These are phyloP conservation scores for Scyliorhinus canicula DNA, from an alignment of 2,797 vertebrate genomes.

Conservation along the genomic window DNA sequence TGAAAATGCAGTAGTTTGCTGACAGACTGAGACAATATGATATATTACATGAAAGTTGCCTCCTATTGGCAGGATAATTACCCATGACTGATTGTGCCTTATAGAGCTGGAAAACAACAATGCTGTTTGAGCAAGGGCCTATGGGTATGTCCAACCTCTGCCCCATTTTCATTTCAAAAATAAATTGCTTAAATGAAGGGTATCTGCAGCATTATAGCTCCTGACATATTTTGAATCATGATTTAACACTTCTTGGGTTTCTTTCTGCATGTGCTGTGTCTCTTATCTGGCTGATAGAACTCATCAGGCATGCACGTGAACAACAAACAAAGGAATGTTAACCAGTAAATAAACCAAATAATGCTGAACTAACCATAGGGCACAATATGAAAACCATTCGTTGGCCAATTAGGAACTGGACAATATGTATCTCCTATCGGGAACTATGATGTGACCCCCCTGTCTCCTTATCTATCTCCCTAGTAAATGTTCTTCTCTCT, in stretches of 20 bases:
- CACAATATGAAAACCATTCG: neutral
- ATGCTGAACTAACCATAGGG: neutral
- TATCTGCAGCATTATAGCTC: slow-evolving; percentile 29
- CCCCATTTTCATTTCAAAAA: slow-evolving; percentile 33
- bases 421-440: neutral
- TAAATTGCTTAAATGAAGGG: slow-evolving; percentile 34
- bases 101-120: slow-evolving; percentile 27
- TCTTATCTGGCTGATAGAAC: slow-evolving; percentile 13
- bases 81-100: slow-evolving; percentile 35
- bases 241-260: slow-evolving; percentile 23
- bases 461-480: neutral
- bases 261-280: neutral
- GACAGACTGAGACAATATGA: slow-evolving; percentile 25
- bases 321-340: neutral
- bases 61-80: slow-evolving; percentile 34
- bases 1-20: neutral
- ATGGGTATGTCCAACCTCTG: slow-evolving; percentile 32
- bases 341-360: slow-evolving; percentile 29
- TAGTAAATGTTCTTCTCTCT: neutral
- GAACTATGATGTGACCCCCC: neutral
- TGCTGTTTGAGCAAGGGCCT: slow-evolving; percentile 28
- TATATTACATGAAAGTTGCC: slow-evolving; percentile 34
- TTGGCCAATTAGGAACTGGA: neutral
- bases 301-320: neutral
- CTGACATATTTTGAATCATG: slow-evolving; percentile 5